These are phyloP conservation scores for Orbicella faveolata DNA, from an alignment of 64 coral and sea anemone genomes.

Conservation along the genomic window DNA sequence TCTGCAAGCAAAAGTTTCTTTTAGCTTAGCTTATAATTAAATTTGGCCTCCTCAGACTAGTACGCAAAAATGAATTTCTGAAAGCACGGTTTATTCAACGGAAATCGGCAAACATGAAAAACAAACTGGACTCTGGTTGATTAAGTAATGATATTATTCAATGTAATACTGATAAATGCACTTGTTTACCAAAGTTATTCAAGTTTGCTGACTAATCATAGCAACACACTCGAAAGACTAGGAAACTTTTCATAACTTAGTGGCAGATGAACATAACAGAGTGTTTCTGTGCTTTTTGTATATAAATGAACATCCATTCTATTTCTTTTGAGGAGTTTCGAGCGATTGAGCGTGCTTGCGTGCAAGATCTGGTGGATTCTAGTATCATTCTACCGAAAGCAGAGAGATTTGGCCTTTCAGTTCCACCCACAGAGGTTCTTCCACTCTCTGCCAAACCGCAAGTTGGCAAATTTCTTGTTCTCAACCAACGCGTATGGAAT, in stretches of 20 bases:
- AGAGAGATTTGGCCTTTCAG: neutral
- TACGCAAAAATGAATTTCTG: too few relatives aligned
- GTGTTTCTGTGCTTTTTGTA: neutral
- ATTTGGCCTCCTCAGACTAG: too few relatives aligned
- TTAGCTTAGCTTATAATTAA: too few relatives aligned
- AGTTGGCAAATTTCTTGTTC: too few relatives aligned
- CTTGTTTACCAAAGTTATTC: neutral
- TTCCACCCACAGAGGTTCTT: neutral
- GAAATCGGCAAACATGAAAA: neutral
- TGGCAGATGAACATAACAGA: too few relatives aligned
- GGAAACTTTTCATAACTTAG: neutral
- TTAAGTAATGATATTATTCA: neutral
- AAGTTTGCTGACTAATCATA: neutral
- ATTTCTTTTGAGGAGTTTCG: constrained; percentile 20
- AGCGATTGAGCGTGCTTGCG: neutral
- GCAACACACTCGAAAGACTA: neutral
- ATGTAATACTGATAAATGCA: too few relatives aligned
- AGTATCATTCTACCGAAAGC: too few relatives aligned
- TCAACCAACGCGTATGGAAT: too few relatives aligned
- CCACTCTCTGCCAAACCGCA: too few relatives aligned
- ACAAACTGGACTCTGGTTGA: neutral
- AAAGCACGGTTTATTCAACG: too few relatives aligned
- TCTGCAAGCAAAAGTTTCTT: too few relatives aligned
- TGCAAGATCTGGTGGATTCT: neutral
- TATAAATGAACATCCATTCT: neutral